Evolutionary conservation across 2,797 vertebrate species (phyloP), one percentile per base, ranked within the genome.

Genomic region (Dicrostonyx torquatus): DNA sequence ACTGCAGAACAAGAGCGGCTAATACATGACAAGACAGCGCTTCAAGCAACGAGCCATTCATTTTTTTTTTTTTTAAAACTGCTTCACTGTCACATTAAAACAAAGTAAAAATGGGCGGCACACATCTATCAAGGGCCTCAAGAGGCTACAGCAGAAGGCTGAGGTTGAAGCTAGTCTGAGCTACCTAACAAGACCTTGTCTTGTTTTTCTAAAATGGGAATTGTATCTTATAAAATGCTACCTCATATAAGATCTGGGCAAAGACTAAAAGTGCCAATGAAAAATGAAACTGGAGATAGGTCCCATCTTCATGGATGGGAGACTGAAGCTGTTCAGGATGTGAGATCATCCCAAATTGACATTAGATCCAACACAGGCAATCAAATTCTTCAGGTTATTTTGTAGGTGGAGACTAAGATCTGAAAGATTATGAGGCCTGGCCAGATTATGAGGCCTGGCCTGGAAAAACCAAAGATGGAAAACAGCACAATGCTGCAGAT

Each of bases 171-270:
- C 43, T 48, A n/a, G 37, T 7, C 4, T 73, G 34, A 8, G 58
- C 22, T 43, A 40, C 11, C 40, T 11, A 72, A 40, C 17, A n/a
- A 84, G 24, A 64, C 20, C 29, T 7, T 75, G 22, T 14, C 68
- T 40, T 4, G 1, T 13, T 34, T 80, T 80, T 58, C 29, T 31
- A 13, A 64, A 53, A 75, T 48, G 72, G 48, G 31, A 26, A n/a
- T 77, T 26, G 77, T 66, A 82, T 14, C 45, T 92, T 92, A 90
- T 18, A 85, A 93, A 86, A 70, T 58, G 78, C 13, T 55, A 66
- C 26, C 11, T 76, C 58, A 50, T 58, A 75, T 37, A 78, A 55
- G 17, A 76, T 31, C 70, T 48, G 29, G 92, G 66, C 6, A 43
- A 72, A 73, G 60, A 58, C 9, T 75, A 31, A 34, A 90, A 93